Evolutionary conservation across 2,888 invertebrate species (phyloP).

Genomic region (Uloborus plumipes): DNA sequence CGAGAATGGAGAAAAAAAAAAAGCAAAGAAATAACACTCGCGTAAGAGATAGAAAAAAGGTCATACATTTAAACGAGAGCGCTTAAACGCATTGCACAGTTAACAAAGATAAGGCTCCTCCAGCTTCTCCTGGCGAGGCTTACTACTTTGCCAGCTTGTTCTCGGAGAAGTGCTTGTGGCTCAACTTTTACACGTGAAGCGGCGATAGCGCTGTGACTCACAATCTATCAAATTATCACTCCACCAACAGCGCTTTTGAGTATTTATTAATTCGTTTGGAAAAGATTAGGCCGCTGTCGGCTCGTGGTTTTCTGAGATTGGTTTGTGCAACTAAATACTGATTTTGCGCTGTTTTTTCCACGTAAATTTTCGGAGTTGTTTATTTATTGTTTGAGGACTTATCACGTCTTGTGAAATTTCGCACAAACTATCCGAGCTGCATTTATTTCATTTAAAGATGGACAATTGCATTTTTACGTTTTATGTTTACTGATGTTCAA

Average conservation of each 20-base stretch:
- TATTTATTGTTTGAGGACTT: too few species aligned
- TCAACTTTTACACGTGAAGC: not conserved
- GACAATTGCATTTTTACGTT: too few species aligned
- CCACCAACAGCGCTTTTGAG: not conserved
- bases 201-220: not conserved
- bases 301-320: not conserved
- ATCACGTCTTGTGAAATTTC: too few species aligned
- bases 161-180: slow-evolving; percentile 20
- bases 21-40: slow-evolving; percentile 24
- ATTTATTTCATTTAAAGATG: too few species aligned
- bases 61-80: slow-evolving; percentile 53
- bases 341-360: too few species aligned
- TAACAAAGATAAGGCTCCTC: slow-evolving; percentile 43
- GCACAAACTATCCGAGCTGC: too few species aligned
- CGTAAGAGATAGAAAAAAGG: slow-evolving; percentile 43
- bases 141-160: not conserved
- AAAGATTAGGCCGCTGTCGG: not conserved
- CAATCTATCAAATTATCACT: slow-evolving; percentile 24
- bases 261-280: slow-evolving; percentile 3
- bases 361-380: too few species aligned
- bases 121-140: not conserved
- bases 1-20: slow-evolving; percentile 29
- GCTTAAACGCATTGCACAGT: slow-evolving; percentile 58
- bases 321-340: too few species aligned
- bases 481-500: too few species aligned